These are phyloP conservation scores for Numenius phaeopus DNA, from an alignment of 2,797 vertebrate species.

Conservation along the genomic window DNA sequence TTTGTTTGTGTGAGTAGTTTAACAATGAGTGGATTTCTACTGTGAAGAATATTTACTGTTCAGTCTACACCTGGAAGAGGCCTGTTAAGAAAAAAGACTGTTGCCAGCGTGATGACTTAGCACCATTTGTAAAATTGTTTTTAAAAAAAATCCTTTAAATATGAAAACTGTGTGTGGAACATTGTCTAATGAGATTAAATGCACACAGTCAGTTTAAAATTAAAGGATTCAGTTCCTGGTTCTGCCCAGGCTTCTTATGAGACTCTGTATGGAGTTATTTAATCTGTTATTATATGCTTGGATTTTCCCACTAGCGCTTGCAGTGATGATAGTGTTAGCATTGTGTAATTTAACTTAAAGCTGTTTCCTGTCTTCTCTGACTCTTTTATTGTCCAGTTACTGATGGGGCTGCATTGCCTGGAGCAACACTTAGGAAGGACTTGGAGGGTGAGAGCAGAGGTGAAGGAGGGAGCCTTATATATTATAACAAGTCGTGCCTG, in stretches of 20 bases:
- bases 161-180: not conserved
- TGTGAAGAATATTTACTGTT: not conserved
- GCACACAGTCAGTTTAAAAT: not conserved
- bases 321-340: not conserved
- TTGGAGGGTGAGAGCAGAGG: not conserved
- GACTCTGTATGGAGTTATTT: not conserved
- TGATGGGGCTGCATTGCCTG: not conserved
- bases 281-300: not conserved
- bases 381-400: not conserved
- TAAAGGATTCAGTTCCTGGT: not conserved
- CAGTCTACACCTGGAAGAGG: not conserved
- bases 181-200: not conserved
- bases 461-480: not conserved
- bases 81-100: not conserved
- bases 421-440: not conserved
- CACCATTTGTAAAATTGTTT: not conserved
- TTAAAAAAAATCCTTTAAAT: not conserved
- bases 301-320: not conserved
- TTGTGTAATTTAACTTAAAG: not conserved
- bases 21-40: not conserved
- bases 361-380: not conserved
- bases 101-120: not conserved
- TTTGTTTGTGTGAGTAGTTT: not conserved
- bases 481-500: rapidly evolving
- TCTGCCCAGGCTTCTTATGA: not conserved